These are phyloP conservation scores for Channa maculata DNA, from an alignment of 2,113 vertebrate genomes.

Conservation along the genomic window DNA sequence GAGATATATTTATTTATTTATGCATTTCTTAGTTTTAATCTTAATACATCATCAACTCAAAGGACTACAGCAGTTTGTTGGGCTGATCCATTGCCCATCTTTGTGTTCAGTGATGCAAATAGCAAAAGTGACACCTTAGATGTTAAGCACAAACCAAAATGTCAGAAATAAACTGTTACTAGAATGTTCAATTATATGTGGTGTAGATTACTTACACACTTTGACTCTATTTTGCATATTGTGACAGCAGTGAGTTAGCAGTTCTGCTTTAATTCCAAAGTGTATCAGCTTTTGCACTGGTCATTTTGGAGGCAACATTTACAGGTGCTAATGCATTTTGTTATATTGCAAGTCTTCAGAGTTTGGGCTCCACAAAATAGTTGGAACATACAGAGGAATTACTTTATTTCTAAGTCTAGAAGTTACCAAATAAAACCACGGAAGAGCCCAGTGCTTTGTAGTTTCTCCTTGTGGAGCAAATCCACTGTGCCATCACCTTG, in stretches of 20 bases:
- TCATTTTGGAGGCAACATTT: background rate
- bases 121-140: slow-evolving; percentile 8
- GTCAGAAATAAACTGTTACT: background rate
- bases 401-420: background rate
- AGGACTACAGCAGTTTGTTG: background rate
- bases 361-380: background rate
- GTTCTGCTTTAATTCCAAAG: background rate
- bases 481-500: background rate
- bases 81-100: background rate
- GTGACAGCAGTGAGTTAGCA: background rate
- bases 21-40: slow-evolving; percentile 52
- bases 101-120: slow-evolving; percentile 15
- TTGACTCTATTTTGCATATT: background rate
- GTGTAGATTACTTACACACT: background rate
- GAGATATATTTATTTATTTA: slow-evolving; percentile 76
- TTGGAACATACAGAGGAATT: background rate
- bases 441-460: background rate
- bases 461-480: background rate
- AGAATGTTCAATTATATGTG: background rate
- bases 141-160: slow-evolving; percentile 10
- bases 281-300: background rate
- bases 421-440: background rate
- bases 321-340: background rate
- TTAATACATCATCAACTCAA: slow-evolving; percentile 21
- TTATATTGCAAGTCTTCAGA: background rate